Base-by-base conservation (phyloP, 2,113 vertebrate genomes). In the Chaenogobius annularis region DNA sequence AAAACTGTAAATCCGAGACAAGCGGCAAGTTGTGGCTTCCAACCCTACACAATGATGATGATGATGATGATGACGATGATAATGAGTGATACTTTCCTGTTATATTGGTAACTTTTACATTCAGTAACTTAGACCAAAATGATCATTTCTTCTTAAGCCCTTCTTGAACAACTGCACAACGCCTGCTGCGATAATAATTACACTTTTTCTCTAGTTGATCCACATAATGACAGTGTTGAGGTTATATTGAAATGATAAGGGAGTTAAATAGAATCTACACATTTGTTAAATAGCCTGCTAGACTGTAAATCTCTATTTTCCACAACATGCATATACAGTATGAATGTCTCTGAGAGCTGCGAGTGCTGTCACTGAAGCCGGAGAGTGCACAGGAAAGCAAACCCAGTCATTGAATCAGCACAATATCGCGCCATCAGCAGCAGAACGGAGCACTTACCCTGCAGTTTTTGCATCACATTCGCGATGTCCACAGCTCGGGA, bases 381-480 rank as follows among this genome's bases (percentile, higher is more conserved):
- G 70, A 75, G 85, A 89, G 85, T 81, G 66, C 73, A 47, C 62
- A 59, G 56, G 88, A 83, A 82, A 52, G 1, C 12, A 35, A 68
- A 88, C 82, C 81, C 82, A 83, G 69, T 17, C 68, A 56, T 74
- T 87, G 90, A 91, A 88, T 92, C 91, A 91, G 90, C 92, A 89
- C 61, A 88, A 89, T 85, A 48, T 73, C 44, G 55, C 81, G 22
- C 74, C 81, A 87, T 84, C 73, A 72, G 79, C 23, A 22, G 63
- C 77, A 78, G 70, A 84, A 76, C 68, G 75, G 19, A 81, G 71
- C 74, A 89, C 94, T 91, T 90, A 99, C 97, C 95, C 90, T 99
- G 97, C 86, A 98, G 94, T 75, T 92, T 95, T 37, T 98, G 97
- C 97, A 99, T 98, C 82, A 99, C 93, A 48, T 96, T 95, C 22